A percentile compares a stretch with the other conserved stretches of the same genome.
These are phyloP conservation scores for Pyrocoelia pectoralis DNA, from an alignment of 2,888 invertebrate species.

Conservation along the genomic window DNA sequence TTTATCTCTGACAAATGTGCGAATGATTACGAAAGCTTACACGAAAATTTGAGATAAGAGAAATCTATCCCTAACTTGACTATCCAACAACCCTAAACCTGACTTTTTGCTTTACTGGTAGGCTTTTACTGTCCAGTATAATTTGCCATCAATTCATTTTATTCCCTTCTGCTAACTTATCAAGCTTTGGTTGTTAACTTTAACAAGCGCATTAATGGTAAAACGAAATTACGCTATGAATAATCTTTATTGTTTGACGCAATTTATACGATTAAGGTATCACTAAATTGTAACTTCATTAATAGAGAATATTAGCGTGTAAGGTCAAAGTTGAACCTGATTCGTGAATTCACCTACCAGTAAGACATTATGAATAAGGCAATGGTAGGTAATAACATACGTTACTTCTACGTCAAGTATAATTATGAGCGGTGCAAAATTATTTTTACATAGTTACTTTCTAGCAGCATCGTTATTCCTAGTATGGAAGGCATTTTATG, in stretches of 20 bases:
- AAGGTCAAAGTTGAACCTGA: slow-evolving; percentile 26
- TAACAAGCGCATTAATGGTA: slow-evolving; percentile 1
- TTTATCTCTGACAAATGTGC: slow-evolving; percentile 29
- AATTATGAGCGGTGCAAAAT: background rate
- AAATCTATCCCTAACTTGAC: slow-evolving; percentile 18
- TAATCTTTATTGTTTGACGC: background rate
- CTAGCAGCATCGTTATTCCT: background rate
- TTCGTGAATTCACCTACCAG: slow-evolving; percentile 8
- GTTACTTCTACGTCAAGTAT: background rate
- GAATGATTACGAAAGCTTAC: slow-evolving; percentile 23
- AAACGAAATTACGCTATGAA: slow-evolving; percentile 6
- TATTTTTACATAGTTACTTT: background rate
- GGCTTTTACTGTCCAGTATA: slow-evolving; percentile 15
- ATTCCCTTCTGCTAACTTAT: slow-evolving; percentile 8
- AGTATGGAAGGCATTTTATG: background rate
- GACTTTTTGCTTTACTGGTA: slow-evolving; percentile 20
- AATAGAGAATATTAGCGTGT: slow-evolving; percentile 19
- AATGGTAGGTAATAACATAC: slow-evolving; percentile 14
- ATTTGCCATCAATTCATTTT: slow-evolving; percentile 14
- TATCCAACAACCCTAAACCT: slow-evolving; percentile 9
- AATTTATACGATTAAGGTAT: slow-evolving; percentile 19
- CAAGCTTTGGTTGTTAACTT: background rate
- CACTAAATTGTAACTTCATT: slow-evolving; percentile 25
- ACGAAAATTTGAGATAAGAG: slow-evolving; percentile 18
- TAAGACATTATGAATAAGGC: slow-evolving; percentile 6